Conservation (phyloP, 2,797 vertebrate species). For the Ctenosaura bakeri region DNA sequence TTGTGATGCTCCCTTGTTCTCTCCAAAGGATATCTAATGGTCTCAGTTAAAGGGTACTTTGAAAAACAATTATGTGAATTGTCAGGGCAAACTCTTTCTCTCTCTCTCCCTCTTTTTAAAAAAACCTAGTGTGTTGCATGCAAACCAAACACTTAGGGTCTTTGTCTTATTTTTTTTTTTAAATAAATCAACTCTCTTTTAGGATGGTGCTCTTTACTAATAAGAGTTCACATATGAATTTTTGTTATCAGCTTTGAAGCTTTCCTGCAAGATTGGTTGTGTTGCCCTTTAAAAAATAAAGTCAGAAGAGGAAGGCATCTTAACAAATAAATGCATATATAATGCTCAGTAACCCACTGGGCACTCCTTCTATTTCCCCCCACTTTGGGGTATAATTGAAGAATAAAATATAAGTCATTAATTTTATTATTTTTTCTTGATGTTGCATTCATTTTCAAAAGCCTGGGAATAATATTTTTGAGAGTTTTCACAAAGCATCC, state of each 20-base stretch:
- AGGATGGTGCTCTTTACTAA: slow-evolving; percentile 31
- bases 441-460: no score
- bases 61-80: accelerated
- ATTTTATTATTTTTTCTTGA: slow-evolving; percentile 11
- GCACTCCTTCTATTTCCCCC: neutral
- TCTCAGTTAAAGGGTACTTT: neutral
- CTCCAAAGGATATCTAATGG: neutral
- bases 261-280: slow-evolving; percentile 36
- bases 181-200: neutral
- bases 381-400: slow-evolving; percentile 24
- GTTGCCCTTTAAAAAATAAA: slow-evolving; percentile 52
- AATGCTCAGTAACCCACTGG: slow-evolving; percentile 15
- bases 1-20: neutral
- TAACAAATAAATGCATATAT: neutral
- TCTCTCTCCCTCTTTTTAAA: no score
- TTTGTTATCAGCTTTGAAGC: slow-evolving; percentile 19
- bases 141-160: neutral
- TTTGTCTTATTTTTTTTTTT: neutral
- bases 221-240: neutral
- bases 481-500: neutral
- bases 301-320: slow-evolving; percentile 38
- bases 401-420: slow-evolving; percentile 45
- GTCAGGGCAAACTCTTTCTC: slow-evolving; percentile 18
- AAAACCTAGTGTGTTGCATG: neutral
- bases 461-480: neutral